A percentile compares a stretch with the other conserved stretches of the same genome.
phyloP scores from a whole-genome alignment of 2,888 invertebrate species.

The Disparrhopalites patrizii region DNA sequence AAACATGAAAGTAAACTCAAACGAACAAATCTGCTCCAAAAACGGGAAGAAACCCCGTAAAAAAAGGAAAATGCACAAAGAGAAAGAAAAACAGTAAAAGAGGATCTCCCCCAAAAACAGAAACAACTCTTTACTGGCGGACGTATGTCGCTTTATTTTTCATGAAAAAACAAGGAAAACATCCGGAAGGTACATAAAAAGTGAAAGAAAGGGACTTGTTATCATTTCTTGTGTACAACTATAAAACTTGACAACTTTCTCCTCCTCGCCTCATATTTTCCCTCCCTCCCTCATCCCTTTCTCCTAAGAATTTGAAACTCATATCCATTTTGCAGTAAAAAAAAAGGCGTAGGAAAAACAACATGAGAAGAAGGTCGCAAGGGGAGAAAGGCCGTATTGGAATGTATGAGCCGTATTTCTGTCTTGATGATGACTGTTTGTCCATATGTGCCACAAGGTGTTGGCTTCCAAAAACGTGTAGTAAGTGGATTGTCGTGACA shows the following conservation, averaged over 20 bases:
- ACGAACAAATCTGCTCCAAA: not conserved
- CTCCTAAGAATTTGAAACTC: not conserved
- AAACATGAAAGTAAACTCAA: not conserved
- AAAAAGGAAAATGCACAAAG: too few relatives aligned
- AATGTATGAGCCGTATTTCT: not conserved
- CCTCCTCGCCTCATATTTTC: not conserved
- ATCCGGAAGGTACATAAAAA: too few relatives aligned
- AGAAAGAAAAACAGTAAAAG: too few relatives aligned
- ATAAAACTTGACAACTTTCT: slow-evolving; percentile 8
- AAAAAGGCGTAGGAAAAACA: too few relatives aligned
- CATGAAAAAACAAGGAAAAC: too few relatives aligned
- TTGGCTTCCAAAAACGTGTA: not conserved
- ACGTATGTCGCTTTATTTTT: too few relatives aligned
- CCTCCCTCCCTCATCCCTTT: not conserved
- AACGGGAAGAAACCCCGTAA: too few relatives aligned
- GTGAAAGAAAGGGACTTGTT: not conserved
- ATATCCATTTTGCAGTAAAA: not conserved
- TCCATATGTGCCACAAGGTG: not conserved
- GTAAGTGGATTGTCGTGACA: slow-evolving; percentile 5
- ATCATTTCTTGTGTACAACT: slow-evolving; percentile 5
- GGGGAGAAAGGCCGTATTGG: too few relatives aligned
- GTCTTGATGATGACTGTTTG: slow-evolving; percentile 1
- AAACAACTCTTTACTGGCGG: too few relatives aligned
- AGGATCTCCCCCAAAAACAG: too few relatives aligned
- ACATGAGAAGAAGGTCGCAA: too few relatives aligned